Base-by-base conservation (phyloP, 2,888 invertebrate genomes). In the Alviniconcha strummeri region DNA sequence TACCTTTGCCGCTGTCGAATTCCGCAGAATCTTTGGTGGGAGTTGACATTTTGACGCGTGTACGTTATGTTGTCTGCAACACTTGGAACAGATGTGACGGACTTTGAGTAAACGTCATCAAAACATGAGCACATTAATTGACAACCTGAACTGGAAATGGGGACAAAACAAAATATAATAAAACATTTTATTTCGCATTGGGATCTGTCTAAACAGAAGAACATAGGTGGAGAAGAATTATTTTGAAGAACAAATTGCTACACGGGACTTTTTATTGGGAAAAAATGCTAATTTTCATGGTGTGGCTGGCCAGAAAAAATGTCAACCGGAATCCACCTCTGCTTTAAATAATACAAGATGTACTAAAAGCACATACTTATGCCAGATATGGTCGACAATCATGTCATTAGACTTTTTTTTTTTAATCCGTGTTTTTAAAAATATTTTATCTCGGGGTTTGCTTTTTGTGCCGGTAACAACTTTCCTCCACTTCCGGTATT, bases 21-120 rank as follows among this genome's bases (percentile, higher is more conserved):
- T 82, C 77, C 8, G 75, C 69, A 15, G 77, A 9, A 54, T 82
- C 82, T 76, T 82, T 82, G 5, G 82, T 82, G 8, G 82, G 82
- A 60, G 82, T 82, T 82, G 82, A 82, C 82, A 82, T 82, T 77
- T 77, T 82, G 76, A 77, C 82, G 64, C 76, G 77, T 69, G 82
- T 82, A 82, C 77, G 82, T 82, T 82, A 64, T 77, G 69, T 77
- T 19, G 82, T 82, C 82, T 82, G 77, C 82, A 77, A 76, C 60
- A 77, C 76, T 75, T 69, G 77, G 15, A 77, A 77, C 55, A 82
- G 77, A 82, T 82, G 82, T 77, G 82, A 67, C 76, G 82, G 77
- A 69, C 52, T 71, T 69, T 77, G 77, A 4, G 54, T 69, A 69
- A 60, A 82, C 77, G 82, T 82, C 82, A 82, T 77, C 77, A 82